Percentiles rank a stretch among this genome's conserved stretches.
Conservation (phyloP, 2,888 invertebrate genomes). For the Drosophila rellima region DNA sequence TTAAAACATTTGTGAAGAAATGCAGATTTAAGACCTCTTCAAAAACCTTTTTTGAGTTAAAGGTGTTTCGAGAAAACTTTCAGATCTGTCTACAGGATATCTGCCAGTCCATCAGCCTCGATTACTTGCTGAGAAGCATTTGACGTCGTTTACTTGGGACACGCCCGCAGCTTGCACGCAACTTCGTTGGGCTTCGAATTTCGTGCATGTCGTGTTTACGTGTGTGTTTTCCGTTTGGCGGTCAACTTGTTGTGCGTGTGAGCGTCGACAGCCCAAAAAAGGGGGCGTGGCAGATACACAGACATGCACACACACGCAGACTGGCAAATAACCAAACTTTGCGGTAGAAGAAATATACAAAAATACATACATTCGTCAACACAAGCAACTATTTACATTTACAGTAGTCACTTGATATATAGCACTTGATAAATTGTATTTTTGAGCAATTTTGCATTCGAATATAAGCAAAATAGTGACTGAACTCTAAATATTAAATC, state of each 20-base stretch:
- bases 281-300: conserved; percentile 49
- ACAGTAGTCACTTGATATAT: background rate
- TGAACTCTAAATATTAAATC: too few species aligned
- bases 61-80: background rate
- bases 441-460: background rate
- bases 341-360: background rate
- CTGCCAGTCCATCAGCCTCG: background rate
- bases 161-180: conserved; percentile 57
- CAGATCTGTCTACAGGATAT: conserved; percentile 5
- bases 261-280: conserved; percentile 24
- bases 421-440: background rate
- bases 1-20: background rate
- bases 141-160: conserved; percentile 53
- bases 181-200: conserved; percentile 48
- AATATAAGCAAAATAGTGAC: too few species aligned
- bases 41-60: background rate
- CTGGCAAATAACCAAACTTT: conserved; percentile 2
- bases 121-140: conserved; percentile 31
- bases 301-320: background rate
- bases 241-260: conserved; percentile 52
- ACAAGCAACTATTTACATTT: background rate
- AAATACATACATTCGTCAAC: background rate
- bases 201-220: conserved; percentile 35
- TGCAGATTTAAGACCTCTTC: background rate
- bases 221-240: conserved; percentile 50